Base-by-base conservation (phyloP, 2,797 vertebrate genomes). In the Zalophus californianus region DNA sequence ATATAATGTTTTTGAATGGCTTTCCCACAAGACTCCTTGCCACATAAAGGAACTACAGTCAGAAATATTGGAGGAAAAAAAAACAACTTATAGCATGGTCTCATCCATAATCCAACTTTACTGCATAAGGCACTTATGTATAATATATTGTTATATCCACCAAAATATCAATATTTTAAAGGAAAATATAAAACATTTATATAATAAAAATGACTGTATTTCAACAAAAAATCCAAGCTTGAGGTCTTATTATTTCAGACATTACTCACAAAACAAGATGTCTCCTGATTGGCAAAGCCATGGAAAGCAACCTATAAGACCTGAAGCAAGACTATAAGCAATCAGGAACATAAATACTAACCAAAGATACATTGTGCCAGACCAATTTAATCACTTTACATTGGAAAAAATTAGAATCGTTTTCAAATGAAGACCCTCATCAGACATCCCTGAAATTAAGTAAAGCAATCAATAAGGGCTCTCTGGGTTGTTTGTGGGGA, bases 361-460 rank as follows among this genome's bases (percentile, higher is more conserved):
- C n/a, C 4, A 73, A 95, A 80, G 50, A 66, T 64, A 70, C 21
- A 52, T 44, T 90, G 38, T 82, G 29, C 64, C 14, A 58, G n/a
- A 62, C 32, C 66, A 41, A 41, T 56, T 85, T 64, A 83, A 95
- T 50, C 48, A 64, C 18, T 97, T 96, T 72, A 52, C n/a, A 64
- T 54, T 87, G n/a, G 14, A 66, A 27, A 72, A 90, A 92, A 83
- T 35, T 54, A 94, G 41, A 95, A 62, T 86, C 16, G 77, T 87
- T 87, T 56, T 77, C 15, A 90, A 93, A 87, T 70, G n/a, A 95
- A 93, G 38, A 21, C 35, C 64, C 48, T 86, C n/a, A 83, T 41
- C 50, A 90, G 41, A 1, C n/a, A 83, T 83, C 35, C 41, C 23
- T 87, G 13, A 93, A 86, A 58, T 83, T 92, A 64, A 29, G 32